Base-by-base conservation (phyloP, 2,113 vertebrate genomes). In the Riparia riparia region DNA sequence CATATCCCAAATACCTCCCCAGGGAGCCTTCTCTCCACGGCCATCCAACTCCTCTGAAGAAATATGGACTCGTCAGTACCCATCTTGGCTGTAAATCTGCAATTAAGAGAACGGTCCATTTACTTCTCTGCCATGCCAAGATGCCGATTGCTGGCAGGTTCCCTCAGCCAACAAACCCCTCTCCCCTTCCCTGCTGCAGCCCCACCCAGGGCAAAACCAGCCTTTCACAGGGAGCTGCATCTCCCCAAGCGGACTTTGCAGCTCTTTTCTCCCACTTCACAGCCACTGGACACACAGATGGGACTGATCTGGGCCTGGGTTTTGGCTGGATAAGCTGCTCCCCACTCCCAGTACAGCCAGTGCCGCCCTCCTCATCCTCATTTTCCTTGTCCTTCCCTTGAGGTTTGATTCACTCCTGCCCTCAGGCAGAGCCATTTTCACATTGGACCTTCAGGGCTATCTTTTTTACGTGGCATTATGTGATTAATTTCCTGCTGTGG, bases 11-110 rank as follows among this genome's bases (percentile, higher is more conserved):
- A 95, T 89, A 29, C 12, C 61, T 96, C 94, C 56, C 91, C 17
- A 53, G 94, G 86, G 95, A 96, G 73, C 44, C 80, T 97, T 97
- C 81, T 91, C 77, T 94, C 93, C 73, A 85, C 2, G 9, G 94
- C 86, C 83, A 87, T 93, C 56, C 83, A 94, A 1, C 86, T 97
- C 65, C 95, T 79, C 2, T 17, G 49, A 94, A 96, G 93, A 97
- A 97, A 95, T 94, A 95, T 57, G 73, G 89, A 93, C 95, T 96
- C 65, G 45, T 79, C 81, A 32, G 61, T 84, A 45, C 61, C 86
- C 44, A 32, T 91, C 86, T 45, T 89, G 73, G 77, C 89, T 76
- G 61, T 91, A 96, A 95, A 95, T 85, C 65, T 93, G 49, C 91
- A 95, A 79, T 94, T 93, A 95, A 82, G 44, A 37, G 73, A 82